Base-by-base conservation (phyloP, 23 tunicate genomes). In the Ciona savignyi region DNA sequence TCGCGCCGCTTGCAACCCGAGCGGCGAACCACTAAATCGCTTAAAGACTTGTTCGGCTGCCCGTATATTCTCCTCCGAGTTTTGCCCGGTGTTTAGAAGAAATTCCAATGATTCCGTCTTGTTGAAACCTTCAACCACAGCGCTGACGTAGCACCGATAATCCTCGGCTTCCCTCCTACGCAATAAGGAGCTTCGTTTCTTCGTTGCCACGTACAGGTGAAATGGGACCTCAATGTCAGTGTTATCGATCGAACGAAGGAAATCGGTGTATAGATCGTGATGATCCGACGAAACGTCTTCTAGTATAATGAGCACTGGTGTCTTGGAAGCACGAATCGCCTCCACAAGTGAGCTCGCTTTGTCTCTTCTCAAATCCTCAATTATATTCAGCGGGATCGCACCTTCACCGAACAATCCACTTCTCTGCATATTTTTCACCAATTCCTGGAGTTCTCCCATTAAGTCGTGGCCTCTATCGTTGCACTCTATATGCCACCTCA, bases 21-120 rank as follows among this genome's bases (percentile, higher is more conserved):
- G 70, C 1, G 87, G 87, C 23, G 64, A 35, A 0, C 87, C 80
- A 62, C 87, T 74, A 31, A 82, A 82, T 19, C 76, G 51, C 30
- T 74, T n/a, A 51, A 25, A 74, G 3, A 82, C 32, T 33, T 51
- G 33, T 23, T 68, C 30, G 0, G 87, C 87, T 23, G 74, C 67
- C 2, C 4, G 29, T 27, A 32, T 65, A 1, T 74, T 63, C 2
- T 74, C 80, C 15, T 79, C 70, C 1, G 27, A 9, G 1, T 25
- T n/a, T 9, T 30, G 63, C 2, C 21, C 27, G 3, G 33, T 3
- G 34, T 74, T 33, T 23, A 74, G 1, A 0, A 82, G 70, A 51
- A 67, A 82, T 3, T 27, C 65, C 48, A 74, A 9, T 0, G 71
- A 80, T 75, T 82, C 87, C 3, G 67, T 26, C 25, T 60, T 27